Base-by-base conservation (phyloP, 2,888 invertebrate species). In the Seira sanloemensis region DNA sequence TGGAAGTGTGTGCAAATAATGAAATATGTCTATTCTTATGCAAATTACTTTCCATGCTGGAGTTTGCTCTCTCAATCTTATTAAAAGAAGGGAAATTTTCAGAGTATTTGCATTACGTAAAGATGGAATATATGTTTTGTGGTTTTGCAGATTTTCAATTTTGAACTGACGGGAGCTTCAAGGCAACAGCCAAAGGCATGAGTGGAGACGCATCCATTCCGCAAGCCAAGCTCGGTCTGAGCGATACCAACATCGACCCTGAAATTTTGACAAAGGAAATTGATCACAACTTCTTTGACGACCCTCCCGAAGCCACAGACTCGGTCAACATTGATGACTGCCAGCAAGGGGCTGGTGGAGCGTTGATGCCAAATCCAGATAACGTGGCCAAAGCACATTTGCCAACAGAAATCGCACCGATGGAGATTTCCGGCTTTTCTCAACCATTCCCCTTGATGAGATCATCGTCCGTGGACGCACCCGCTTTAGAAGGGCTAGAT, bases 241-340 rank as follows among this genome's bases (percentile, higher is more conserved):
- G 85, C 23, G 87, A 87, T 72, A 72, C 68, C 0, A 69, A 72
- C 2, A 66, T 87, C 25, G 86, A 87, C 21, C 77, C 86, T 18
- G 86, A 85, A 9, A 80, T 86, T 9, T 75, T 84, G 16, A 85
- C 79, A 1, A 81, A 81, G 19, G 87, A 87, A 23, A 77, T 87
- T 18, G 87, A 87, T 37, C 86, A 87, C 68, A 84, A 86, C 65
- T 87, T 87, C 72, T 87, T 87, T 25, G 87, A 87, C 46, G 76
- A 86, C 62, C 86, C 86, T n/a, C 16, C 27, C 24, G 68, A 23
- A n/a, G 46, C 37, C 12, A 37, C 37, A 12, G 37, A 4, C 12
- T 37, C 4, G 4, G 12, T 37, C 37, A 37, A 12, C 37, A 37
- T 37, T 12, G 37, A 37, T 7, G 5, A 37, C 5, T 37, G 37